Percentiles rank a stretch among this genome's conserved stretches.
These are phyloP conservation scores for Chloroclysta siterata DNA, from an alignment of 2,888 invertebrate species.

Conservation along the genomic window DNA sequence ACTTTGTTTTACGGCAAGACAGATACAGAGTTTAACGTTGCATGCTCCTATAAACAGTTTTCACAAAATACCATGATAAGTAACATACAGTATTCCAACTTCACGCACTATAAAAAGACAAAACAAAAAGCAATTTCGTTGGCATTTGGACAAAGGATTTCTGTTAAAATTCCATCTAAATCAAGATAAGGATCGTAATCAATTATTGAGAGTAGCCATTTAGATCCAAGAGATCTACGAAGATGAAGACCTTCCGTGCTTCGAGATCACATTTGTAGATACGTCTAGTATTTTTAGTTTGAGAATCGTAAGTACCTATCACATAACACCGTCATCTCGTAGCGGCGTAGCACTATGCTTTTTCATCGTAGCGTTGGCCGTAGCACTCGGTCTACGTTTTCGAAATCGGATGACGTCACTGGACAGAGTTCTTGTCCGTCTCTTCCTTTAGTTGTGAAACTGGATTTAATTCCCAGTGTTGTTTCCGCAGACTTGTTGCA, in stretches of 20 bases:
- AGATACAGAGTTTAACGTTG: conserved; percentile 35
- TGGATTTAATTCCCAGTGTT: conserved; percentile 12
- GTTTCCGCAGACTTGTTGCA: conserved; percentile 32
- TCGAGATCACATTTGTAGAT: no score
- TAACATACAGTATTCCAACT: conserved; percentile 18
- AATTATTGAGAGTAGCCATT: no score
- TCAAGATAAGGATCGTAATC: no score
- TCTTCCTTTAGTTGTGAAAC: conserved; percentile 10
- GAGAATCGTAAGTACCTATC: not conserved
- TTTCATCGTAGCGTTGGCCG: not conserved
- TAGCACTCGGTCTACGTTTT: no score
- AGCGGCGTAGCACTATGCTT: not conserved
- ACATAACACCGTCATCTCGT: not conserved
- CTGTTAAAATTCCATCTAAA: no score
- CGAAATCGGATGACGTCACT: no score
- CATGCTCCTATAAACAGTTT: conserved; percentile 37
- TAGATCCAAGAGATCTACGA: no score
- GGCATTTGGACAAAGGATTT: no score
- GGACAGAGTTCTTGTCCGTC: not conserved
- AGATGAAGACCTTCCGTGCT: no score
- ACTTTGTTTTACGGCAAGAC: conserved; percentile 38
- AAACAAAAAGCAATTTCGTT: not conserved
- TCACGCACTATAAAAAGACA: no score
- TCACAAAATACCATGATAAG: conserved; percentile 20
- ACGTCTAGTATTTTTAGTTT: no score